Percentiles rank a stretch among this genome's conserved stretches.
These are phyloP conservation scores for Clanis bilineata DNA, from an alignment of 2,888 invertebrate species.

Conservation along the genomic window DNA sequence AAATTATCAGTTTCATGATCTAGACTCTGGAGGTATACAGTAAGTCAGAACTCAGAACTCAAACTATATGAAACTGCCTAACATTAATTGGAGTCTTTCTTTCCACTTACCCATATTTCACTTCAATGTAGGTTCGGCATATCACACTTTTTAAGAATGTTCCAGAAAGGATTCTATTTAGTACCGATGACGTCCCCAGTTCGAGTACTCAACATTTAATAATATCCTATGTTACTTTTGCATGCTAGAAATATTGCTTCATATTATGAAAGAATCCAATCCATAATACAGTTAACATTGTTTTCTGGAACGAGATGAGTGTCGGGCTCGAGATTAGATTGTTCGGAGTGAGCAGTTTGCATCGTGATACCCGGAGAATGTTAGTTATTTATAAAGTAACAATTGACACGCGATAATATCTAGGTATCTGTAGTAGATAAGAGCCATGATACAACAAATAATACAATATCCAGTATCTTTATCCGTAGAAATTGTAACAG, in stretches of 20 bases:
- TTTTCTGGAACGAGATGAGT: not conserved
- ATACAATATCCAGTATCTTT: not conserved
- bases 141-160: too few relatives aligned
- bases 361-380: not conserved
- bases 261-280: not conserved
- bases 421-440: not conserved
- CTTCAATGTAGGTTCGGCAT: too few relatives aligned
- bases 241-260: not conserved
- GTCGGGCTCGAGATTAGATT: not conserved
- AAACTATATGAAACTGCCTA: too few relatives aligned
- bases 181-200: too few relatives aligned
- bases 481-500: not conserved
- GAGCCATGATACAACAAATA: not conserved
- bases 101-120: too few relatives aligned
- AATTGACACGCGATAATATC: not conserved
- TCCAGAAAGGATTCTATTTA: too few relatives aligned
- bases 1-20: too few relatives aligned
- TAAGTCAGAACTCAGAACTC: too few relatives aligned
- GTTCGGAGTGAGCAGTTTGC: not conserved
- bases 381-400: conserved; percentile 2
- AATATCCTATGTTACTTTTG: not conserved
- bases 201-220: too few relatives aligned
- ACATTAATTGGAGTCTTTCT: too few relatives aligned
- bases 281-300: not conserved
- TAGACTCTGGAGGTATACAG: too few relatives aligned